Conservation (phyloP, 92 coral and sea anemone genomes). For the Porites cylindrica region DNA sequence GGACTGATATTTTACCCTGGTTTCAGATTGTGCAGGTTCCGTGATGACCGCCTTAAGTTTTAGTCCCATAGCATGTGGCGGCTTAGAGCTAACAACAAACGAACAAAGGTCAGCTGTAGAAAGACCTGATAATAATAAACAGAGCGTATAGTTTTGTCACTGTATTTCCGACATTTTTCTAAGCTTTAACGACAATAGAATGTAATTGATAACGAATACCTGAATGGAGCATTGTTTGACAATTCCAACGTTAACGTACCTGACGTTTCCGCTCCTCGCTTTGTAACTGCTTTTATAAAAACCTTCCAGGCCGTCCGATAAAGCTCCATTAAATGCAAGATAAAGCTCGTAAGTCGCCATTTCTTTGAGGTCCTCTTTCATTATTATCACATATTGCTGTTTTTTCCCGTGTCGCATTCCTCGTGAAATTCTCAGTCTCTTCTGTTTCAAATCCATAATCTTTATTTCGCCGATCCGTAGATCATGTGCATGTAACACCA, state of each 20-base stretch:
- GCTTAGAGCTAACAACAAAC: no score
- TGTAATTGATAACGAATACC: no score
- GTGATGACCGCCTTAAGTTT: no score
- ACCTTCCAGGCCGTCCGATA: constrained; percentile 71
- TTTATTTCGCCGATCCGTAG: constrained; percentile 54
- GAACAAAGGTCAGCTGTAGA: no score
- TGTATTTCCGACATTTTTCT: no score
- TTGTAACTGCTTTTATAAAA: constrained; percentile 75
- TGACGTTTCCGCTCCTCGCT: constrained; percentile 58
- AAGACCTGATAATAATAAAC: no score
- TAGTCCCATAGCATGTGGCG: no score
- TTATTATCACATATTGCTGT: constrained; percentile 52
- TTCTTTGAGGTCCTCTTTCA: constrained; percentile 37
- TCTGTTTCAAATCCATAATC: constrained; percentile 50
- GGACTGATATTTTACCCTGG: no score
- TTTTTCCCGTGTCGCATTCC: constrained; percentile 37
- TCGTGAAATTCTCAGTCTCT: constrained; percentile 45
- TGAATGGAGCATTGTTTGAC: no score
- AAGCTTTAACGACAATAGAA: no score
- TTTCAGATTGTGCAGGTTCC: no score
- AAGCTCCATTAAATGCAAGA: constrained; percentile 62
- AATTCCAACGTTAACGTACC: constrained; percentile 13
- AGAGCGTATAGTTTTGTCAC: no score
- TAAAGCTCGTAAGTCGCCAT: constrained; percentile 54
- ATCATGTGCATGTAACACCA: constrained; percentile 74